Evolutionary conservation across 2,113 vertebrate species (phyloP), one percentile per base, ranked within the genome.

Genomic region (Seriola rivoliana): DNA sequence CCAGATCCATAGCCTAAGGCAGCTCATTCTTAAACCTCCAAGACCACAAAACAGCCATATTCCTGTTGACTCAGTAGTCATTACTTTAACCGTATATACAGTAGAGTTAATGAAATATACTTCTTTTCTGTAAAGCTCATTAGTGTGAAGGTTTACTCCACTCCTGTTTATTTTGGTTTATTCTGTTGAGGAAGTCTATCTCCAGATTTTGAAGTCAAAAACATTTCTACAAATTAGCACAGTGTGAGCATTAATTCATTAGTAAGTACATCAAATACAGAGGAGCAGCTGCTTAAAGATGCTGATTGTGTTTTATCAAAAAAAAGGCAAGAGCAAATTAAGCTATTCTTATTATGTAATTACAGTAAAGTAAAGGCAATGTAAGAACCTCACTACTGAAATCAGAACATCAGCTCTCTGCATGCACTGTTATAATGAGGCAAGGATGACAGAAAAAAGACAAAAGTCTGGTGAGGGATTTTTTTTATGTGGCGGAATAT

Each of bases 1-100:
- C 67, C 79, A 85, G 77, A 90, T 87, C 85, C 76, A 85, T 87
- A 69, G 91, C 92, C 91, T 57, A 71, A 77, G 85, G 88, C 84
- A 54, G 72, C 17, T 40, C 70, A 75, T 62, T 79, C 63, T 78
- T 78, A 86, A 80, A 81, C 65, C 63, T 78, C 69, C 78, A 85
- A 40, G 48, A 72, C 72, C 86, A 81, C 75, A 73, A 73, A 87
- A 78, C 4, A 50, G 58, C 63, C 68, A 64, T 75, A 63, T 63
- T 78, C 75, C 60, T 78, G 63, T 64, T 48, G 70, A 50, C 66
- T 63, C 59, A 50, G 10, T 16, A 75, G 42, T 32, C 55, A n/a
- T 68, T 80, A 55, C 67, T 80, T 73, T 76, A 13, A 87, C 50
- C 8, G 23, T 46, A 6, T 48, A 14, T 60, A 73, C 60, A 78